Percentiles rank a stretch among this genome's conserved stretches.
phyloP scores from a whole-genome alignment of 2,113 vertebrate genomes.

The Dolichallabes microphthalmus region DNA sequence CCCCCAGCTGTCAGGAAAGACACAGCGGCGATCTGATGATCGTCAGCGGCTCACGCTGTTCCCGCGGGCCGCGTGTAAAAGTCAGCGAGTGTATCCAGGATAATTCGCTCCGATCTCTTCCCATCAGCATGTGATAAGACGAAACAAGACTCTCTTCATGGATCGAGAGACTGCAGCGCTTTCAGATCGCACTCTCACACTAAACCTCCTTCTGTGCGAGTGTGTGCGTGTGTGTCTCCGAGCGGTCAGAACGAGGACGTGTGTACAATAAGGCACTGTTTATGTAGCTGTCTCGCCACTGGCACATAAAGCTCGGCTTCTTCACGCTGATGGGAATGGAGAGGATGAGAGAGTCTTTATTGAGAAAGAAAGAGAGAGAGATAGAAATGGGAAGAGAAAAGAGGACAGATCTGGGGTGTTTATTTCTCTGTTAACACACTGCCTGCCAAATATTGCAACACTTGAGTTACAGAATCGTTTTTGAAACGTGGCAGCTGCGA shows the following conservation, averaged over 20 bases:
- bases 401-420: neutral
- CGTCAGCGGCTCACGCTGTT: neutral
- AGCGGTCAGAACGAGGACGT: neutral
- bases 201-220: neutral
- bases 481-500: neutral
- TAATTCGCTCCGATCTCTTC: slow-evolving; percentile 10
- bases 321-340: neutral
- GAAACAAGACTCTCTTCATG: neutral
- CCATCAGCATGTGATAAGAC: slow-evolving; percentile 54
- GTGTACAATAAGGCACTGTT: slow-evolving; percentile 7
- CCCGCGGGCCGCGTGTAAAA: neutral
- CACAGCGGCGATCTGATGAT: neutral
- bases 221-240: neutral
- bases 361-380: neutral
- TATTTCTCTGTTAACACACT: neutral
- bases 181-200: slow-evolving; percentile 18
- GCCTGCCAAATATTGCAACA: neutral
- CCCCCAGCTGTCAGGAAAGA: too few relatives aligned
- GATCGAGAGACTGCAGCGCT: neutral
- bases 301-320: slow-evolving; percentile 6
- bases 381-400: neutral
- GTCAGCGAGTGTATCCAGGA: neutral
- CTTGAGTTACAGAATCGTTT: neutral
- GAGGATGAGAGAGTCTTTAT: neutral
- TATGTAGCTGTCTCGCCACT: neutral